Conservation (phyloP, 2,797 vertebrate species). For the Novumbra hubbsi region DNA sequence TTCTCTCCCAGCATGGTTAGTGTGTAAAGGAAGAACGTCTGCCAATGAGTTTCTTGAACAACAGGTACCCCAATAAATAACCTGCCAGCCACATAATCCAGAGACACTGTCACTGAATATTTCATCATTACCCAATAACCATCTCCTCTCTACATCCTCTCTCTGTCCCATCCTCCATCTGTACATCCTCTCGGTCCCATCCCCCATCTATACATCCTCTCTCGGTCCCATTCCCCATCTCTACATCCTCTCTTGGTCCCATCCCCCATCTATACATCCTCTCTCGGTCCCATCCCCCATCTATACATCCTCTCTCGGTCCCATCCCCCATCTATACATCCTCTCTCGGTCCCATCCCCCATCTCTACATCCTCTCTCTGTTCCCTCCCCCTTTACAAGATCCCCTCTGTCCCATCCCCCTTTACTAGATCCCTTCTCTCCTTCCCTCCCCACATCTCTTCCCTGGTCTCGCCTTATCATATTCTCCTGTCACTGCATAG, state of each 20-base stretch:
- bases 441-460: constrained; percentile 43
- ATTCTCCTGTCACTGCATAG: constrained; percentile 63
- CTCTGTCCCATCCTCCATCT: constrained; percentile 57
- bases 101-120: constrained; percentile 81
- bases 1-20: constrained; percentile 59
- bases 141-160: constrained; percentile 66
- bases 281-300: too few relatives aligned
- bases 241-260: neutral
- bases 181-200: constrained; percentile 34
- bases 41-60: constrained; percentile 81
- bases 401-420: constrained; percentile 41
- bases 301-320: too few relatives aligned
- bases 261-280: constrained; percentile 22
- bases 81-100: constrained; percentile 75
- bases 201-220: too few relatives aligned
- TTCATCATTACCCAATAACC: constrained; percentile 71
- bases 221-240: constrained; percentile 32
- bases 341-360: too few relatives aligned
- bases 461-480: constrained; percentile 57
- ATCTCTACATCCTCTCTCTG: too few relatives aligned
- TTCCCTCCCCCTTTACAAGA: constrained; percentile 37
- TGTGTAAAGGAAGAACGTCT: constrained; percentile 74
- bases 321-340: too few relatives aligned
- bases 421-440: constrained; percentile 44
- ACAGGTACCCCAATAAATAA: constrained; percentile 78